Conservation (phyloP, 2,888 invertebrate genomes). For the Drosophila stalkeri region DNA sequence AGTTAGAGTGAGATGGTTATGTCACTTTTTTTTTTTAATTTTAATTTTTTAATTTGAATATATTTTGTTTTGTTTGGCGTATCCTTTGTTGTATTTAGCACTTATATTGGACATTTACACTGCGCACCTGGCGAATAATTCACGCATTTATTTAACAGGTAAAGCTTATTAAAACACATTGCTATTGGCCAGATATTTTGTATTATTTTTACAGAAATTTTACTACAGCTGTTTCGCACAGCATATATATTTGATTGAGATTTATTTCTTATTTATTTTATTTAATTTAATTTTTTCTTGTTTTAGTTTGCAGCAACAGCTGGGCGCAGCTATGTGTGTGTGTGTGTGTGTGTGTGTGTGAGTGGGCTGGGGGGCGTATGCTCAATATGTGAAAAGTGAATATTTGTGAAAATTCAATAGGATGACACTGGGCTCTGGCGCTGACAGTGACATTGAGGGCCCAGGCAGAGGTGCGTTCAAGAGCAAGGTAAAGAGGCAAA, state of each 20-base stretch:
- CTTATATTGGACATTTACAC: constrained; percentile 50
- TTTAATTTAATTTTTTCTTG: no score
- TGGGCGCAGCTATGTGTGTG: constrained; percentile 8
- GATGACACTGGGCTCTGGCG: constrained; percentile 46
- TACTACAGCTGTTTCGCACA: constrained; percentile 47
- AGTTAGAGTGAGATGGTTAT: constrained; percentile 2
- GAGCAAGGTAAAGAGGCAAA: constrained; percentile 63
- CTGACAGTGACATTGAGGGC: constrained; percentile 61
- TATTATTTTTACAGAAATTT: constrained; percentile 18
- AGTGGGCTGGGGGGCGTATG: constrained; percentile 3
- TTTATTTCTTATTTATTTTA: neutral
- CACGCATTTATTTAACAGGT: constrained; percentile 59
- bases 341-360: neutral
- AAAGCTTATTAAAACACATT: constrained; percentile 69
- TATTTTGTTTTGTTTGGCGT: constrained; percentile 9
- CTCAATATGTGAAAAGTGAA: constrained; percentile 15
- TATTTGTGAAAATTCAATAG: constrained; percentile 44
- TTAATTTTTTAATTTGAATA: neutral
- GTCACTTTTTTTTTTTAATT: constrained; percentile 13
- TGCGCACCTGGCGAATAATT: constrained; percentile 39
- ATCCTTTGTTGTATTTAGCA: constrained; percentile 25
- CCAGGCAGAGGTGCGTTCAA: constrained; percentile 62
- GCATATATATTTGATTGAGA: constrained; percentile 16
- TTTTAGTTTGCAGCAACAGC: constrained; percentile 39
- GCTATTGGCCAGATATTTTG: constrained; percentile 22